phyloP scores from a whole-genome alignment of 2,113 vertebrate species.

The Macrotus californicus region DNA sequence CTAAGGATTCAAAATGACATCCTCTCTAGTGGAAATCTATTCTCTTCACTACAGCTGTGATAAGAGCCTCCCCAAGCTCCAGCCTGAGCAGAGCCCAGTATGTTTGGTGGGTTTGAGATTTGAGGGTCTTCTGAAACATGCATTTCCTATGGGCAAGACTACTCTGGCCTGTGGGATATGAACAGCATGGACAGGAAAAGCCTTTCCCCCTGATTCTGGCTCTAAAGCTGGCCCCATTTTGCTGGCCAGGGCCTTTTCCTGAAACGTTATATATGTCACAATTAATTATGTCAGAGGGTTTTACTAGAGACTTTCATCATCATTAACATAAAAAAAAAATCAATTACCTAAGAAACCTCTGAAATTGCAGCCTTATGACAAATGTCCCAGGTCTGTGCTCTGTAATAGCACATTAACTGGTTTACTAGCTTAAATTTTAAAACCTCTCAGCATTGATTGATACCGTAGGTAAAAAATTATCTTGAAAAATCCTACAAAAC shows the following conservation, averaged over 20 bases:
- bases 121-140: background rate
- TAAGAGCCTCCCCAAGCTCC: background rate
- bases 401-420: background rate
- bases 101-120: background rate
- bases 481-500: background rate
- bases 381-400: background rate
- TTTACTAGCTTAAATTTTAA: background rate
- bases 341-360: background rate
- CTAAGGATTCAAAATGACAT: background rate
- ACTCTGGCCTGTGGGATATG: background rate
- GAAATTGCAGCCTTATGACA: background rate
- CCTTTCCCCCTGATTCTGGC: background rate
- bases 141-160: background rate
- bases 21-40: background rate
- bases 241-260: background rate
- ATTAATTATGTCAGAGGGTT: background rate
- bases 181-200: background rate
- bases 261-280: background rate
- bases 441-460: background rate
- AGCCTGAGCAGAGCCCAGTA: background rate
- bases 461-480: background rate
- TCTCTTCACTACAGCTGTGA: no score
- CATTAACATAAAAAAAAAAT: background rate
- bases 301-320: background rate
- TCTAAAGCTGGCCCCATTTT: background rate